Percentiles rank a stretch among this genome's conserved stretches.
These are phyloP conservation scores for Heterodera filipjevi DNA, from an alignment of 2,888 invertebrate species.

Conservation along the genomic window DNA sequence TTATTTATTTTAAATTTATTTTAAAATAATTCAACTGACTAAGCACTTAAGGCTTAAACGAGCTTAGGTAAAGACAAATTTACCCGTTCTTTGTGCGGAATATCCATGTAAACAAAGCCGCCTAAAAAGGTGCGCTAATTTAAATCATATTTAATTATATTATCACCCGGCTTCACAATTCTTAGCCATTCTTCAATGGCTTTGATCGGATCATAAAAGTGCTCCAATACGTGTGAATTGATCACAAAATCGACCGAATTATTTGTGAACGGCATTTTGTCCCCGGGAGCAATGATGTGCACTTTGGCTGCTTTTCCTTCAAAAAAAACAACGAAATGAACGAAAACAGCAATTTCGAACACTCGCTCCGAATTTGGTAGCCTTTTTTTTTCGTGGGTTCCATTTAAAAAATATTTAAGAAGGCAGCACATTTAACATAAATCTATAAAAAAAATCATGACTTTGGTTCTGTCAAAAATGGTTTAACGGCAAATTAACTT, in stretches of 20 bases:
- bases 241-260: conserved; percentile 34
- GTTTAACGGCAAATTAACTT: no score
- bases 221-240: conserved; percentile 32
- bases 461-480: no score
- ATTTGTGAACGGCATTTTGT: conserved; percentile 32
- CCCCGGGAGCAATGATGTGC: conserved; percentile 30
- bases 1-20: no score
- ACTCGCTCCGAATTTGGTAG: no score
- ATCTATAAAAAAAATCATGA: no score
- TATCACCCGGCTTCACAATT: not conserved
- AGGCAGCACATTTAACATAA: no score
- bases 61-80: not conserved
- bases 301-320: conserved; percentile 1
- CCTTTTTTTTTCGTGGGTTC: no score
- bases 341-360: no score
- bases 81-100: conserved; percentile 33
- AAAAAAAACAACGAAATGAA: not conserved
- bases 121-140: not conserved
- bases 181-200: conserved; percentile 34
- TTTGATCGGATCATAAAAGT: conserved; percentile 35
- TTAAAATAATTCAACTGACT: no score
- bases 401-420: no score
- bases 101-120: conserved; percentile 32
- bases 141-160: not conserved
- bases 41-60: no score